Base-by-base conservation (phyloP, 2,888 invertebrate species). In the Eupithecia subumbrata region DNA sequence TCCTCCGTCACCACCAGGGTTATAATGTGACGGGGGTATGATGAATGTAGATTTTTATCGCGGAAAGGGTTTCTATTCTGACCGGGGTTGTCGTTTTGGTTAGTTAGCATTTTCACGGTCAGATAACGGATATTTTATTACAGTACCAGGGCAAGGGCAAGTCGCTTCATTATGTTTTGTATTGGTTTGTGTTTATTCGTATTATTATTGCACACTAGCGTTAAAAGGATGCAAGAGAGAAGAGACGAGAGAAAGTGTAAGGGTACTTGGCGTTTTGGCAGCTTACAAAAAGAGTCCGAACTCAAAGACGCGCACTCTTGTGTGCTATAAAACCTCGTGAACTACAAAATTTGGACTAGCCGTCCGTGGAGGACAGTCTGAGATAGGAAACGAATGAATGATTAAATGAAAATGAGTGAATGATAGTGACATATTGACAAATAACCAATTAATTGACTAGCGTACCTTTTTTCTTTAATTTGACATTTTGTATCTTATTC, bases 11-110 rank as follows among this genome's bases (percentile, higher is more conserved):
- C 76, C 79, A 76, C 74, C 75, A 74, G 72, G 76, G 73, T 76
- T 78, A 76, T 73, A 64, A 63, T 56, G 75, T 77, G 75, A 77
- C 72, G 69, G 48, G 72, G 74, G 78, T 72, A 76, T 79, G 79
- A 79, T 79, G 78, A 78, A 79, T 79, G 76, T 76, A 78, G 79
- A 79, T 81, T 77, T 74, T 74, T 79, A 79, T 79, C 69, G 69
- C 73, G n/a, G 60, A 64, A 73, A 74, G 70, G 64, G 48, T 34
- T 64, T 64, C 52, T 72, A 56, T 72, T 56, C 52, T 5, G 56
- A 60, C 25, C 40, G 37, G 5, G 40, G 66, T 68, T 34, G 22
- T 18, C 45, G 37, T 56, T 79, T 69, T 75, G 64, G 72, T 75
- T 78, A 78, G 40, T 25, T 68, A 60, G 22, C 34, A 68, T 14